Evolutionary conservation across 2,888 invertebrate species (phyloP).

Genomic region (Nymphalis urticae): DNA sequence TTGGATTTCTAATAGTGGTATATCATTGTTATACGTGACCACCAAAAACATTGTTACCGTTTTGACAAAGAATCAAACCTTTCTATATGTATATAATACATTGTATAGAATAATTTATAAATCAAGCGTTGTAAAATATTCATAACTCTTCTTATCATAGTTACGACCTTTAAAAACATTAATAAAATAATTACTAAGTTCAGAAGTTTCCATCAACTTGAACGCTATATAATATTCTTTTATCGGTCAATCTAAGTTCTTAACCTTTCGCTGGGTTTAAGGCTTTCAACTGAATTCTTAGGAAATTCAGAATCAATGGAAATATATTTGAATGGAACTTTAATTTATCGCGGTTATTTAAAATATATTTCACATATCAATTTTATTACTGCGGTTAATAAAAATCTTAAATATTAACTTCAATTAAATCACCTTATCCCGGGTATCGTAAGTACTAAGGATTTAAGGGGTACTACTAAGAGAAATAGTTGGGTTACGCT

Average conservation of each 20-base stretch:
- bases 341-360: neutral
- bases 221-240: constrained; percentile 35
- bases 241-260: constrained; percentile 68
- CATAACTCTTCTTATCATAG: neutral
- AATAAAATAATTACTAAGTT: constrained; percentile 27
- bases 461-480: too few relatives aligned
- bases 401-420: neutral
- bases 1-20: too few relatives aligned
- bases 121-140: neutral
- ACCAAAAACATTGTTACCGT: too few relatives aligned
- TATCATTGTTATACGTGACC: too few relatives aligned
- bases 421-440: neutral
- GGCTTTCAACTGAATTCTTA: constrained; percentile 26
- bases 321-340: constrained; percentile 14
- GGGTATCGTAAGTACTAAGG: too few relatives aligned
- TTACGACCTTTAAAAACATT: constrained; percentile 17
- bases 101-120: neutral
- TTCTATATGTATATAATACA: neutral
- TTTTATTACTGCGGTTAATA: neutral
- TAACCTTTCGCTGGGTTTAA: constrained; percentile 52
- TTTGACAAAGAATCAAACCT: too few relatives aligned
- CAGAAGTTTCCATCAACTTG: constrained; percentile 31
- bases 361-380: neutral
- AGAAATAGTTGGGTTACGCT: too few relatives aligned
- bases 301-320: constrained; percentile 26